Evolutionary conservation across 1,140 invertebrate species (phyloP).

Genomic region (Drosophila saltans): DNA sequence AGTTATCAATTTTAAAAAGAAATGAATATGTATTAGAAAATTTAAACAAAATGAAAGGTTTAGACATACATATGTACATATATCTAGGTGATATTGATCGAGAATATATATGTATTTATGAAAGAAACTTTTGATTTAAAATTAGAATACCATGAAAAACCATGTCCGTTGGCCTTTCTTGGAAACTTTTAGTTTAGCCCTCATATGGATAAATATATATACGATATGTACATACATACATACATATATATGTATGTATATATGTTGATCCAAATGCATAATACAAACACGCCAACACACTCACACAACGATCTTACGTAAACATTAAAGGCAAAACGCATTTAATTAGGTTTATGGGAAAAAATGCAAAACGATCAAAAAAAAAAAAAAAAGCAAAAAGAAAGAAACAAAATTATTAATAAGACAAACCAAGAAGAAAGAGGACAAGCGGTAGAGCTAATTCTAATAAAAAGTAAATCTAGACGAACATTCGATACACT

Average conservation of each 20-base stretch:
- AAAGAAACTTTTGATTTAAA: neutral
- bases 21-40: too few relatives aligned
- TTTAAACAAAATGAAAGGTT: too few relatives aligned
- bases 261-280: constrained; percentile 30
- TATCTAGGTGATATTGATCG: too few relatives aligned
- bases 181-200: neutral
- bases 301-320: constrained; percentile 70
- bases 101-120: neutral
- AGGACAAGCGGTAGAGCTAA: neutral
- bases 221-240: constrained; percentile 2
- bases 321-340: constrained; percentile 64
- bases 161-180: neutral
- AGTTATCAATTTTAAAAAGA: neutral
- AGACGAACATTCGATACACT: too few relatives aligned
- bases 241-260: constrained; percentile 9
- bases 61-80: too few relatives aligned
- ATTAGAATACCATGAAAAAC: neutral
- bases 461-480: too few relatives aligned
- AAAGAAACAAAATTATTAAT: constrained; percentile 31
- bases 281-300: constrained; percentile 45
- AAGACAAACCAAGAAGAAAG: constrained; percentile 29
- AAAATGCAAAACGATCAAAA: constrained; percentile 64
- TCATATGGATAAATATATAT: neutral
- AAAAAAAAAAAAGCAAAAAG: constrained; percentile 37
- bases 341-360: constrained; percentile 81